phyloP scores from a whole-genome alignment of 1,140 invertebrate genomes.

The Drosophila suzukii region DNA sequence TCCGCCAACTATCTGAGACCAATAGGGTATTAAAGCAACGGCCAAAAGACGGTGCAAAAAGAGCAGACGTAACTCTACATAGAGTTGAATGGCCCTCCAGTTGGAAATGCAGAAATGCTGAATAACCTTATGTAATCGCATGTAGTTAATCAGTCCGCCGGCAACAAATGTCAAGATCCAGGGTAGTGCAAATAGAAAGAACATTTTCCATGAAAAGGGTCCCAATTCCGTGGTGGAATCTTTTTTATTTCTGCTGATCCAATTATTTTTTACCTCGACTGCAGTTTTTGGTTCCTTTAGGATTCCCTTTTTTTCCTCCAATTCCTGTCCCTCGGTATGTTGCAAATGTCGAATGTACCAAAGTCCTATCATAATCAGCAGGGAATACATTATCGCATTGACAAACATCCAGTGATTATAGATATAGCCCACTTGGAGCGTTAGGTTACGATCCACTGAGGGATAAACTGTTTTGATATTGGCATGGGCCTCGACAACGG shows the following conservation, averaged over 20 bases:
- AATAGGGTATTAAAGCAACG: neutral
- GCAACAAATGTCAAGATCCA: constrained; percentile 46
- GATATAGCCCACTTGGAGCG: constrained; percentile 47
- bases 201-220: constrained; percentile 27
- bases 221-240: neutral
- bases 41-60: constrained; percentile 28
- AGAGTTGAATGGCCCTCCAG: constrained; percentile 27
- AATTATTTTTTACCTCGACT: constrained; percentile 36
- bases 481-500: constrained; percentile 44
- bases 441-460: constrained; percentile 30
- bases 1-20: constrained; percentile 4
- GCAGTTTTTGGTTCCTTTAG: constrained; percentile 16
- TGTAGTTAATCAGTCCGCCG: constrained; percentile 38
- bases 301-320: neutral
- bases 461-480: constrained; percentile 31
- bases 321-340: neutral
- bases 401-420: constrained; percentile 44
- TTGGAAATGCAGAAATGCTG: constrained; percentile 52
- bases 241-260: constrained; percentile 23
- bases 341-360: constrained; percentile 42
- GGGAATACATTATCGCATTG: constrained; percentile 38
- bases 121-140: constrained; percentile 45
- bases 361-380: constrained; percentile 33
- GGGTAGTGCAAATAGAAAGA: constrained; percentile 26
- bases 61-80: constrained; percentile 38